phyloP scores from a whole-genome alignment of 1,140 invertebrate genomes.

The Pygmarrhopalites habei region DNA sequence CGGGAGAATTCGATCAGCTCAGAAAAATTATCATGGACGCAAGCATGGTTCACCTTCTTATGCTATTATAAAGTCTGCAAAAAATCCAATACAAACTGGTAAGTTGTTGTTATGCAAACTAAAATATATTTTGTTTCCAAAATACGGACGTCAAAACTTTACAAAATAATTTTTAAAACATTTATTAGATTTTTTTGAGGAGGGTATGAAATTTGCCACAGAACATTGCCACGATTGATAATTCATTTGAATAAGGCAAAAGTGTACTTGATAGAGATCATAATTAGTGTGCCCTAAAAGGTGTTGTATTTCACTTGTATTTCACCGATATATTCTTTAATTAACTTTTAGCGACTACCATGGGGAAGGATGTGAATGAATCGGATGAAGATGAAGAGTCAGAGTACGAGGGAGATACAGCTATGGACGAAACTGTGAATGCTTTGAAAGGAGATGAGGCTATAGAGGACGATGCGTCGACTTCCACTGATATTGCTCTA shows the following conservation, averaged over 20 bases:
- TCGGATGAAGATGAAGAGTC: slow-evolving; percentile 19
- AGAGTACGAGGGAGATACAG: background rate
- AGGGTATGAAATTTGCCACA: background rate
- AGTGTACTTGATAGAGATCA: background rate
- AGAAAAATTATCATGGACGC: background rate
- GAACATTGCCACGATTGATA: background rate
- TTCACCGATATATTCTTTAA: background rate
- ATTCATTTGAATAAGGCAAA: background rate
- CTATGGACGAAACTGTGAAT: background rate
- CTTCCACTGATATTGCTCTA: slow-evolving; percentile 1
- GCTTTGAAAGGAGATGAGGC: background rate
- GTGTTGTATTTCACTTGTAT: background rate
- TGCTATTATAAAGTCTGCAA: background rate
- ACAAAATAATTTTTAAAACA: background rate
- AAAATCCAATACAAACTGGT: background rate
- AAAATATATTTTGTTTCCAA: background rate
- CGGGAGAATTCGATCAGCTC: background rate
- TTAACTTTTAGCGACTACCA: background rate
- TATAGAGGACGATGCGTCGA: slow-evolving; percentile 11
- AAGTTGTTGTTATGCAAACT: no score
- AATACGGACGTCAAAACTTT: background rate
- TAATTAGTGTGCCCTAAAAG: background rate
- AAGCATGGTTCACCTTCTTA: background rate
- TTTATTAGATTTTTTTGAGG: background rate
- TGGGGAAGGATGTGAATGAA: background rate